Base-by-base conservation (phyloP, 2,113 vertebrate species). In the Engystomops pustulosus region DNA sequence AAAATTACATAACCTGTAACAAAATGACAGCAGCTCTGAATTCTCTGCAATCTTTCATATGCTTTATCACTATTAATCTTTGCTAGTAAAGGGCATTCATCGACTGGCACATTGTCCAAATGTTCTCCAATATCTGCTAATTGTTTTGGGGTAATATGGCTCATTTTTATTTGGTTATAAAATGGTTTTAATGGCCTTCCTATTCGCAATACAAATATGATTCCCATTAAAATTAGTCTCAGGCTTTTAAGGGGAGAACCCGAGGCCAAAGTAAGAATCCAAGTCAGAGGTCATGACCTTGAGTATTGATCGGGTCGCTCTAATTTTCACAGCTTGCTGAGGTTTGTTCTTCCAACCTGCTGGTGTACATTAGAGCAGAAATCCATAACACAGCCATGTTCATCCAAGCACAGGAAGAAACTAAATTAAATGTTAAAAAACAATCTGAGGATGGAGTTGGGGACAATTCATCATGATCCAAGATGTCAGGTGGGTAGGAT, bases 361-460 rank as follows among this genome's bases (percentile, higher is more conserved):
- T 98, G 95, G 93, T 96, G 96, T 96, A 96, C 96, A 98, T 97
- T 97, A 98, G 93, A 96, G 93, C 94, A 96, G 95, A 97, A 97
- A 98, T 98, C 96, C 96, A 98, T 99, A 98, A 99, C 92, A 93
- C 91, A 94, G 91, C 94, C 93, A 96, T 98, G 96, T 96, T 97
- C 98, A 98, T 96, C 96, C 95, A 97, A 98, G 96, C 96, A 97
- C 96, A 98, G 97, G 97, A 99, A 98, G 96, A 98, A 98, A 98
- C 96, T 96, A 96, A 98, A 98, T 98, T 98, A 98, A 98, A 98
- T 96, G 96, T 97, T 97, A 98, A 97, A 96, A 98, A 98, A 98
- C 98, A 98, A 98, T 98, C 97, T 98, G 94, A 94, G 94, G 90
- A 94, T 93, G 90, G 93, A 94, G 94, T 94, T 95, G 93, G 93